Base-by-base conservation (phyloP, 2,113 vertebrate genomes). In the Tonatia bakeri region DNA sequence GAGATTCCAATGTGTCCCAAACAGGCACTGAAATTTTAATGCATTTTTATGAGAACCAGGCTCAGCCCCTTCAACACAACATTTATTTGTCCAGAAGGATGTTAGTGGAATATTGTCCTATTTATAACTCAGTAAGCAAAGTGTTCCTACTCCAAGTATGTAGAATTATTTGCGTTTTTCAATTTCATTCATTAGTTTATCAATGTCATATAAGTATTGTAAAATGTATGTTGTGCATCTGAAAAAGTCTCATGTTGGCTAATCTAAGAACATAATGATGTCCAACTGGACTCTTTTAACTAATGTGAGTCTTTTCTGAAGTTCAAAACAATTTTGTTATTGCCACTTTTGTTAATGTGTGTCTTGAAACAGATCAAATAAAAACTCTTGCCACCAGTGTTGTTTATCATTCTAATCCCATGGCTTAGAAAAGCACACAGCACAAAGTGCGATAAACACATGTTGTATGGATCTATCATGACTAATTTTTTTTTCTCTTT, bases 21-120 rank as follows among this genome's bases (percentile, higher is more conserved):
- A 56, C 33, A 97, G 47, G 72, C 77, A 97, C 15, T 96, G 95
- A 97, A 98, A 96, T 40, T 56, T 82, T 97, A 97, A 96, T 92
- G 40, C 56, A 94, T 90, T 93, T 98, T 97, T 97, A 81, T 85
- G 5, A 86, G 89, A 83, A 90, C 4, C 0, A 82, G 86, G 65
- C 7, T 91, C 85, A 94, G 40, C 0, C 22, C 50, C 56, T 93
- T 33, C 17, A 92, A 77, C 75, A 96, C 7, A 65, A 77, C 81
- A 24, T 90, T 97, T 94, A 93, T 92, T 95, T 88, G 20, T 84
- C 94, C 45, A 69, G 94, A 97, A 94, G 82, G 33, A 97, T 72
- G 4, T 72, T 92, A 87, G 22, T 22, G 70, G 45, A 87, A 97
- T 73, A 14, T 16, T 31, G 24, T 15, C 4, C 1, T 50, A 77